A percentile compares a stretch with the other conserved stretches of the same genome.
Evolutionary conservation across 1,140 invertebrate genomes (phyloP).

Genomic region (Papilio polyxenes): DNA sequence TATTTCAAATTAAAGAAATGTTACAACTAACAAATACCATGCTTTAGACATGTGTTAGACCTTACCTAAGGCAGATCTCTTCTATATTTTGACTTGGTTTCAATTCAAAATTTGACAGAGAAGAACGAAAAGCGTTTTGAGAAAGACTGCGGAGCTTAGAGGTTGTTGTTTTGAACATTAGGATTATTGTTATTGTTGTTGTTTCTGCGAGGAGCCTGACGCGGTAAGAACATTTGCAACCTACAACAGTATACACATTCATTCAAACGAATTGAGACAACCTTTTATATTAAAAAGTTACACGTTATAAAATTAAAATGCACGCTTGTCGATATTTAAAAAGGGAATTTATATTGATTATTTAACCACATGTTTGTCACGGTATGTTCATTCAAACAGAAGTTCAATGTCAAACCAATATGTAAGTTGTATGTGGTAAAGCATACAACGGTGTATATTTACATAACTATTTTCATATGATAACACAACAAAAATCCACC

Average conservation of each 20-base stretch:
- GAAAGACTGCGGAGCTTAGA: neutral
- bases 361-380: neutral
- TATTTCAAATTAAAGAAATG: neutral
- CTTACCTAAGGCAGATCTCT: conserved; percentile 12
- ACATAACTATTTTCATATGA: neutral
- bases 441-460: neutral
- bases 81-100: conserved; percentile 7
- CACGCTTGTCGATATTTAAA: neutral
- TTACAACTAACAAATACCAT: conserved; percentile 20
- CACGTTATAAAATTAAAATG: neutral
- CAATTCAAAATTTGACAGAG: neutral
- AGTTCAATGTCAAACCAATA: neutral
- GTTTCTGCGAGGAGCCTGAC: neutral
- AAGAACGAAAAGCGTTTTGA: neutral
- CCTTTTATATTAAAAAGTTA: neutral
- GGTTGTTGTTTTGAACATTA: conserved; percentile 14
- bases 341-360: neutral
- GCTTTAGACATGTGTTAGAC: neutral
- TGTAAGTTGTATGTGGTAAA: neutral
- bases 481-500: neutral
- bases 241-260: neutral
- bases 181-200: neutral
- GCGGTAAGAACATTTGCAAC: neutral
- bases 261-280: neutral
- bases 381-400: neutral